Base-by-base conservation (phyloP, 2,113 vertebrate genomes). In the Actenoides hombroni region DNA sequence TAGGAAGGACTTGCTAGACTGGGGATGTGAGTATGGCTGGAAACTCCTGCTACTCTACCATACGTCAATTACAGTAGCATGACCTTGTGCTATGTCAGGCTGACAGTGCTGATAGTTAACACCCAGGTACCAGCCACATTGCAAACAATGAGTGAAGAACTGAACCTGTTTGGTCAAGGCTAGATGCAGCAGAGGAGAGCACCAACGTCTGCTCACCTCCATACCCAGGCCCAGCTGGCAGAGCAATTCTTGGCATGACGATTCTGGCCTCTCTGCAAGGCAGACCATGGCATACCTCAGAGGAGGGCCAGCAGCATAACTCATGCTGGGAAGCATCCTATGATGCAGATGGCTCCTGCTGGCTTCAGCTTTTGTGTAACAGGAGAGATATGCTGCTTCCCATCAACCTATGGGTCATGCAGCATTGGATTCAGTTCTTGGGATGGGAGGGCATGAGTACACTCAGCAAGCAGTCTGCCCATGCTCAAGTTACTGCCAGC, bases 1-100 rank as follows among this genome's bases (percentile, higher is more conserved):
- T 6, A 35, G 63, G 21, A 75, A 76, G 21, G 69, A 69, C 13
- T 49, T 86, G 25, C 31, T 60, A 23, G 44, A 73, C 6, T 4
- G n/a, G 31, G 17, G 25, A 16, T n/a, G 13, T 19, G 23, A 60
- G 4, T 28, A 33, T 21, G 49, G 16, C 24, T 76, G 37, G 63
- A 40, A 90, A 51, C 4, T 60, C 42, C 42, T 54, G 37, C 28
- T 59, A 63, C 86, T 28, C 17, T 26, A 44, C 24, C 9, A 4
- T 6, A 5, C 0, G 2, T 28, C 3, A 3, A 51, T 9, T 15
- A 26, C 19, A 61, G 14, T 21, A 67, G 76, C n/a, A 39, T 12
- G 46, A 21, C 8, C 37, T 67, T 0, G 0, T 48, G 51, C 25
- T 51, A 7, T 35, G 46, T 54, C 9, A 40, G 46, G 16, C 11